phyloP scores from a whole-genome alignment of 1,140 invertebrate genomes.

The Hyposmocoma kahamanoa region DNA sequence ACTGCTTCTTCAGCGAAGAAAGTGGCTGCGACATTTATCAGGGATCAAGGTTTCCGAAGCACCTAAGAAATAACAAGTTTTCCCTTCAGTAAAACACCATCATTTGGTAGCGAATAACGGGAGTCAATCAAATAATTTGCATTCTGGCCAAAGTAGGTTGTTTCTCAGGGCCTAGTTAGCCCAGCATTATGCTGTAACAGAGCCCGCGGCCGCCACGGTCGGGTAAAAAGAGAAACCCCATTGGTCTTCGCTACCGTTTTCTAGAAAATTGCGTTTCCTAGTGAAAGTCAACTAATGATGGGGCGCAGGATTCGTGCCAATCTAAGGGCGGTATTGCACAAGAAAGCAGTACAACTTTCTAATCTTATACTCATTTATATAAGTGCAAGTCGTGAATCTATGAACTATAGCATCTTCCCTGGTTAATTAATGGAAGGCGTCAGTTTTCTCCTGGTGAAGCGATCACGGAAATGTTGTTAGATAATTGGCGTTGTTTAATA shows the following conservation, averaged over 20 bases:
- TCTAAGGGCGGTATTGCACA: slow-evolving; percentile 42
- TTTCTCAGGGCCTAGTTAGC: slow-evolving; percentile 35
- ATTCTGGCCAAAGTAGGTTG: slow-evolving; percentile 36
- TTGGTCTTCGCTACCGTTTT: slow-evolving; percentile 66
- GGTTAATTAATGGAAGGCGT: slow-evolving; percentile 15
- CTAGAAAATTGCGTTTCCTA: slow-evolving; percentile 68
- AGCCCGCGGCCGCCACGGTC: slow-evolving; percentile 45
- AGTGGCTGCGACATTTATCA: no score
- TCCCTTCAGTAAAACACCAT: no score
- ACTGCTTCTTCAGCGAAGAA: no score
- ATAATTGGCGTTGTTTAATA: no score
- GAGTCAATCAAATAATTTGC: slow-evolving; percentile 29
- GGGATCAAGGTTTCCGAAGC: no score
- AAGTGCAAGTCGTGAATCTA: slow-evolving; percentile 8
- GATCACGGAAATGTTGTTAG: slow-evolving; percentile 16
- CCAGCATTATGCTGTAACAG: slow-evolving; percentile 51
- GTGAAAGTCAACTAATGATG: slow-evolving; percentile 62
- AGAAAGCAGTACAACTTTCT: slow-evolving; percentile 22
- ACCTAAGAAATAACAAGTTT: no score
- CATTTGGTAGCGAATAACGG: no score
- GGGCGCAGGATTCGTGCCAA: slow-evolving; percentile 44
- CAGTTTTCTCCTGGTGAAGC: slow-evolving; percentile 14
- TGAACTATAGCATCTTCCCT: slow-evolving; percentile 10
- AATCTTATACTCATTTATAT: slow-evolving; percentile 28
- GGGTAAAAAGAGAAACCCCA: slow-evolving; percentile 60